Evolutionary conservation across 2,113 vertebrate genomes (phyloP).

Genomic region (Notothenia coriiceps): DNA sequence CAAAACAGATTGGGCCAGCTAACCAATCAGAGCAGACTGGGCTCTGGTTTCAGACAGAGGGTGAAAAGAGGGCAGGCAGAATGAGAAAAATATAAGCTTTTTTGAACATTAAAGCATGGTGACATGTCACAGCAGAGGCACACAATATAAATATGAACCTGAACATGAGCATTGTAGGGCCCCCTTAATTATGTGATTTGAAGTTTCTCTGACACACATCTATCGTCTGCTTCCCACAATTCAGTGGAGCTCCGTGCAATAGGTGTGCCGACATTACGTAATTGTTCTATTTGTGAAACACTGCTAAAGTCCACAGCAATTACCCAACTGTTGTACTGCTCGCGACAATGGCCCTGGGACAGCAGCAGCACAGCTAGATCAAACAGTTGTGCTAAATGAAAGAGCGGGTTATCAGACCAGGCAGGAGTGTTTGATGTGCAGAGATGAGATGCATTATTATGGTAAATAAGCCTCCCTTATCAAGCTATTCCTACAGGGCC

Average conservation of each 20-base stretch:
- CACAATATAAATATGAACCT: no score
- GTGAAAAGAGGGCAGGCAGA: no score
- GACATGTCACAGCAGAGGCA: no score
- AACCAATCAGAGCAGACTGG: no score
- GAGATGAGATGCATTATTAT: slow-evolving; percentile 76
- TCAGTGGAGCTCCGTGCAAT: background rate
- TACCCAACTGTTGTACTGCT: slow-evolving; percentile 71
- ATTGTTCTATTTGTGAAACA: slow-evolving; percentile 64
- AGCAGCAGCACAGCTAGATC: slow-evolving; percentile 68
- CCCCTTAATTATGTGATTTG: background rate
- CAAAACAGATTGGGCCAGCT: no score
- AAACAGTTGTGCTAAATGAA: slow-evolving; percentile 76
- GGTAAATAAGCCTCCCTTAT: slow-evolving; percentile 74
- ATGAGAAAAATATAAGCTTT: no score
- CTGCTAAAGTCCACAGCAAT: slow-evolving; percentile 74
- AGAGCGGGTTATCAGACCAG: slow-evolving; percentile 74
- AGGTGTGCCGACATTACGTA: slow-evolving; percentile 41
- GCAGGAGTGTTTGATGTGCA: slow-evolving; percentile 77
- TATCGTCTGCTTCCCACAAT: background rate
- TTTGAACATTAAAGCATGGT: no score
- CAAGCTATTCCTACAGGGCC: slow-evolving; percentile 70
- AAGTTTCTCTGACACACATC: slow-evolving; percentile 3
- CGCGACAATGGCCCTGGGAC: slow-evolving; percentile 68
- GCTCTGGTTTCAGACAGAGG: no score
- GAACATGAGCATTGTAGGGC: no score